Base-by-base conservation (phyloP, 1,140 invertebrate species). In the Littorina saxatilis region DNA sequence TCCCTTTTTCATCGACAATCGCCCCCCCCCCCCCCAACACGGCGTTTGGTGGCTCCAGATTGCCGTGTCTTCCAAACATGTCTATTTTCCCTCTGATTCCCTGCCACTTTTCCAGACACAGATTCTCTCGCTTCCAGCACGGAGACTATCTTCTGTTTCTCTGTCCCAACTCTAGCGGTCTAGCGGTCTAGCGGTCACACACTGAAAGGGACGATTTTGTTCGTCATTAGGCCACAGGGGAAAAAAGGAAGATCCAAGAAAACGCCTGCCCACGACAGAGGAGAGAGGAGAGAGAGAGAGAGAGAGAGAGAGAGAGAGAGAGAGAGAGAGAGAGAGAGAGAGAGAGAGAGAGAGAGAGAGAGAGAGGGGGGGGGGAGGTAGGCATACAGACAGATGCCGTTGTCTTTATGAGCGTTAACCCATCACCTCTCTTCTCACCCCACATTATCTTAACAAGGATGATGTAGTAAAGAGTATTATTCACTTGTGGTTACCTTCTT, bases 1-100 rank as follows among this genome's bases (percentile, higher is more conserved):
- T 61, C n/a, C 58, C 58, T 23, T 61, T 61, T 61, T 61, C 58
- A 29, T 29, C 58, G 58, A 29, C 58, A 61, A 29, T n/a, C 58
- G 58, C 7, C 27, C 27, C 7, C 9, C 9, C 20, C 58, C 9
- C 9, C 9, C 20, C 58, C 9, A 61, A 61, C 58, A 61, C 58
- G 58, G 20, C 58, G 20, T 7, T n/a, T 29, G 58, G 58, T 23
- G 58, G 58, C 20, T 61, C 58, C 58, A 61, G 58, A 61, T 61
- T 61, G 58, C 58, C n/a, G 9, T 61, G 9, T 23, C n/a, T 61
- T 29, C 20, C 9, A 23, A 13, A 61, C 58, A 61, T 61, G 58
- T 7, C 58, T 61, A 29, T 61, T 61, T 61, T 23, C 20, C 20
- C 58, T 9, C 20, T 61, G 58, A 7, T 61, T 61, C n/a, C 58